Evolutionary conservation across 2,113 vertebrate species (phyloP), one percentile per base, ranked within the genome.

Genomic region (Zosterops lateralis): DNA sequence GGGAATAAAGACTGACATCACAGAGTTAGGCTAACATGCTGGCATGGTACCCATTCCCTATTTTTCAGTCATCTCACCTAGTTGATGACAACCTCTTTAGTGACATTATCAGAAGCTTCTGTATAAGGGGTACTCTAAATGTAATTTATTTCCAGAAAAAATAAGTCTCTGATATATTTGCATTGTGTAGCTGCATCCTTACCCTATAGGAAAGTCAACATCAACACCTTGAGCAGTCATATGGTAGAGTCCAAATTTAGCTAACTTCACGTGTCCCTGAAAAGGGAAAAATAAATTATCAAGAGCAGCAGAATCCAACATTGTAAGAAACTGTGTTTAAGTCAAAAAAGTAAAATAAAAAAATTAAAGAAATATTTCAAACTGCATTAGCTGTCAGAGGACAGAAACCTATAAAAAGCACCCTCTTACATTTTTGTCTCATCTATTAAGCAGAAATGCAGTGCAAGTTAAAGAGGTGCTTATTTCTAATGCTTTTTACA

Each of bases 201-300:
- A 99, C 99, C 99, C 99, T 80, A 99, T 99, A 91, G 99, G 99
- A 90, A 99, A 99, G 97, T 99, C 99, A 73, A 99, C 99, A 98
- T 99, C 99, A 50, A 98, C 98, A 72, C 99, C 99, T 24, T 99
- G 98, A 97, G 98, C 98, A 60, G 99, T 99, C 99, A 99, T 99
- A 95, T 99, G 98, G 97, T 99, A 99, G 82, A 99, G 98, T 48
- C 99, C 99, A 97, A 99, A 99, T 97, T 99, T 99, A 83, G 99
- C 98, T 97, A 99, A 97, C 84, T 99, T 99, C 81, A 99, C 97
- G 9, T 99, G 98, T 22, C 98, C 99, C 99, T 99, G 88, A 83
- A 97, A 87, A 94, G 21, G 20, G 74, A 87, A 74, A 61, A 50
- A 53, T 4, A 34, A 67, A 40, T 17, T 0, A 80, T 44, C 14